phyloP scores from a whole-genome alignment of 2,797 vertebrate genomes.

The Dromococcyx pavoninus region DNA sequence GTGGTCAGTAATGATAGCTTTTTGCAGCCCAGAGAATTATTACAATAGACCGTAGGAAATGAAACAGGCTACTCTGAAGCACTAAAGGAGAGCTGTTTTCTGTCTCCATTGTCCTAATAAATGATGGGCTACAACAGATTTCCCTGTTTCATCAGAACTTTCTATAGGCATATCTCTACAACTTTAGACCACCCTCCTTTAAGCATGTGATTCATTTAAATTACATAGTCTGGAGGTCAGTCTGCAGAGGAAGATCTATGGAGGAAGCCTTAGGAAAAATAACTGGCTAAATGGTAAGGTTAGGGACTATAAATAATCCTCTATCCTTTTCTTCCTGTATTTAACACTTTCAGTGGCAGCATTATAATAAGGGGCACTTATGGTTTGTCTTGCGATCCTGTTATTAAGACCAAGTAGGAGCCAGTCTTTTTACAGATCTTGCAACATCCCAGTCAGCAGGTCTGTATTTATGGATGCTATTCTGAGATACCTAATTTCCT shows the following conservation, averaged over 20 bases:
- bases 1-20: neutral
- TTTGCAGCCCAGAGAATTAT: neutral
- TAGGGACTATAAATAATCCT: neutral
- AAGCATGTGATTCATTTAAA: neutral
- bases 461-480: slow-evolving; percentile 59
- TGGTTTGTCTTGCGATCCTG: neutral
- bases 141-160: neutral
- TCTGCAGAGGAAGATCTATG: neutral
- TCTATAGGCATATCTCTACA: neutral
- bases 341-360: neutral
- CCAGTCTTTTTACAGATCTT: slow-evolving; percentile 10
- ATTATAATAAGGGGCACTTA: neutral
- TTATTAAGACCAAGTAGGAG: slow-evolving; percentile 3
- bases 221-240: neutral
- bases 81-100: neutral
- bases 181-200: neutral
- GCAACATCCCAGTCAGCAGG: slow-evolving; percentile 46
- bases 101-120: neutral
- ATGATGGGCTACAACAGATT: neutral
- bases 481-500: slow-evolving; percentile 68
- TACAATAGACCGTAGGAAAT: neutral
- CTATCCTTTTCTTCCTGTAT: neutral
- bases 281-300: neutral
- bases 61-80: neutral
- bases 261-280: neutral